Base-by-base conservation (phyloP, 2,113 vertebrate genomes). In the Eptesicus fuscus region DNA sequence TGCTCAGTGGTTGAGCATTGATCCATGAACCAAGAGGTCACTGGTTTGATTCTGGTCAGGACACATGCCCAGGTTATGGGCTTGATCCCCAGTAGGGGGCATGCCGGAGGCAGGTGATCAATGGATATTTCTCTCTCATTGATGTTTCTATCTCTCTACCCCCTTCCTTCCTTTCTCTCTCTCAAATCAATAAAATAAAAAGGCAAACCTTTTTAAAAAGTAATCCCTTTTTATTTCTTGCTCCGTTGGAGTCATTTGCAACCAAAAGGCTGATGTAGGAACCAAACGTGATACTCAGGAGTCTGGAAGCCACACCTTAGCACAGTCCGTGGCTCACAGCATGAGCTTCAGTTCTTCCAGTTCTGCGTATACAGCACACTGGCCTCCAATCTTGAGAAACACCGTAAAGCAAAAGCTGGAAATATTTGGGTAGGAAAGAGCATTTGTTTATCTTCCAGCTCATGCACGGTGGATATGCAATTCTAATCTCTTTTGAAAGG, bases 391-490 rank as follows among this genome's bases (percentile, higher is more conserved):
- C 65, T 65, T 9, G 30, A 95, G 88, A 93, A 86, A 93, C 74
- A 69, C 83, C 88, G 47, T 95, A 22, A 90, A 95, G 90, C 71
- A 56, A 94, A 94, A 90, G 84, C 88, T 94, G 88, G 74, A 92
- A 91, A 91, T 96, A 97, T 95, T 88, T 96, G 90, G 78, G 90
- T 65, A 76, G 92, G 85, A 88, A 88, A 86, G 90, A 93, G 88
- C 70, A 56, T 92, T 95, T 97, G 88, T 97, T 97, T 97, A 94
- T 96, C 95, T 95, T 82, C 65, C 91, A 59, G 53, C 9, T 9
- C 71, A 67, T 95, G 69, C 44, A 49, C 13, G 0, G 53, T 42
- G 5, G 77, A 90, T 90, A 49, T 77, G 93, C 63, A 40, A 80
- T 71, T 59, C 18, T 80, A 95, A 95, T 95, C 76, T 87, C 87